phyloP scores from a whole-genome alignment of 1,140 invertebrate genomes.

The Zaprionus capensis region DNA sequence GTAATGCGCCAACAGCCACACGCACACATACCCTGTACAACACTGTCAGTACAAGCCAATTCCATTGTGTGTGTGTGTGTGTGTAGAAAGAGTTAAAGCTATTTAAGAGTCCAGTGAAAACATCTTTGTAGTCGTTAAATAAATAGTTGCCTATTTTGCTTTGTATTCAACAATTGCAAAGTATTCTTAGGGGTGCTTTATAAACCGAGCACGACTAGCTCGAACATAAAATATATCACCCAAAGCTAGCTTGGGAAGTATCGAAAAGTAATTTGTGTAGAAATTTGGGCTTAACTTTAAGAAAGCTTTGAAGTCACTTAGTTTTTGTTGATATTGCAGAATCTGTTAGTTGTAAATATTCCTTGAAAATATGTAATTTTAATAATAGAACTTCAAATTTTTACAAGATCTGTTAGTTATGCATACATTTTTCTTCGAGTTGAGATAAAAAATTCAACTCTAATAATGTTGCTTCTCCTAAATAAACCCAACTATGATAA shows the following conservation, averaged over 20 bases:
- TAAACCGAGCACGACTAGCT: constrained; percentile 13
- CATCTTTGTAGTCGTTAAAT: constrained; percentile 3
- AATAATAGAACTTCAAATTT: not conserved
- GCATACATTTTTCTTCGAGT: too few species aligned
- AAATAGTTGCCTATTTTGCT: constrained; percentile 4
- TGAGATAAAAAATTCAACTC: too few species aligned
- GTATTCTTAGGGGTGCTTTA: constrained; percentile 1
- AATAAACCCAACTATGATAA: too few species aligned
- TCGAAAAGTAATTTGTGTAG: not conserved
- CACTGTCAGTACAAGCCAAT: not conserved
- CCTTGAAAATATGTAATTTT: not conserved
- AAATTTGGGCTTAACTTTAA: not conserved
- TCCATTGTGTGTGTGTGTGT: not conserved
- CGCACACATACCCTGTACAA: constrained; percentile 19
- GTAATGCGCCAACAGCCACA: constrained; percentile 41
- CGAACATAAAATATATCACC: not conserved
- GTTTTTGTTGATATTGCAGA: too few species aligned
- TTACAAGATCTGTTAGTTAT: too few species aligned
- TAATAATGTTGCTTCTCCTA: too few species aligned
- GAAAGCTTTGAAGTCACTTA: too few species aligned
- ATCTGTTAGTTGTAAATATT: too few species aligned
- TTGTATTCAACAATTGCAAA: not conserved
- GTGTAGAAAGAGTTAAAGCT: not conserved
- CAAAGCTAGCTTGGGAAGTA: not conserved
- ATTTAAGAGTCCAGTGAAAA: not conserved